A percentile compares a stretch with the other conserved stretches of the same genome.
Evolutionary conservation across 1,140 invertebrate genomes (phyloP).

Genomic region (Zophobas atratus): DNA sequence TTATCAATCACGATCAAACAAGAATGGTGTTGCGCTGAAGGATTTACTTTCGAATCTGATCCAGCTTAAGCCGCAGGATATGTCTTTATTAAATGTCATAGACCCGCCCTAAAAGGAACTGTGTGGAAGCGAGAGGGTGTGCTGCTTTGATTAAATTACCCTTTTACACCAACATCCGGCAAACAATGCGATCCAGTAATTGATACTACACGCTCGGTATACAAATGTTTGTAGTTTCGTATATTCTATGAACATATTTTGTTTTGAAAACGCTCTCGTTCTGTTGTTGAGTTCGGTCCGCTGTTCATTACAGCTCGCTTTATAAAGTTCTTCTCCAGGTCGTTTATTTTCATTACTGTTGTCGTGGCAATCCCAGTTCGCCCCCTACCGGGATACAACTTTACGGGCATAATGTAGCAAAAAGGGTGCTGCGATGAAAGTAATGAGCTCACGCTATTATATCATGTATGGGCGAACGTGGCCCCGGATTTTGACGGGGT

Average conservation of each 20-base stretch:
- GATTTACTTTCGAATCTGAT: constrained; percentile 30
- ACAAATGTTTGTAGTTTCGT: background rate
- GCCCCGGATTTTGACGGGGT: background rate
- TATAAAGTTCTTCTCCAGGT: constrained; percentile 49
- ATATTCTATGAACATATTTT: background rate
- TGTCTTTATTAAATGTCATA: constrained; percentile 42
- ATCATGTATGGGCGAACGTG: constrained; percentile 30
- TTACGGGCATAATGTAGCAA: constrained; percentile 32
- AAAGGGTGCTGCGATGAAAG: constrained; percentile 44
- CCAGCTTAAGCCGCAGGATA: constrained; percentile 38
- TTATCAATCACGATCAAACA: constrained; percentile 39
- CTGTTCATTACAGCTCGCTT: constrained; percentile 41
- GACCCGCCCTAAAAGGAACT: constrained; percentile 3
- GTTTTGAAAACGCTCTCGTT: constrained; percentile 15
- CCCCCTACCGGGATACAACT: constrained; percentile 31
- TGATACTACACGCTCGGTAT: background rate
- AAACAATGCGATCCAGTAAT: constrained; percentile 35
- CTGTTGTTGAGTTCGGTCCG: constrained; percentile 27
- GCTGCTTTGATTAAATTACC: background rate
- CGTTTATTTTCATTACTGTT: constrained; percentile 53
- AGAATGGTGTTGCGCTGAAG: constrained; percentile 14
- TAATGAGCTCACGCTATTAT: constrained; percentile 48
- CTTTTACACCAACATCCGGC: background rate
- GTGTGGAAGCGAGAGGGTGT: constrained; percentile 1
- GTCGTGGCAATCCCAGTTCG: constrained; percentile 42